These are phyloP conservation scores for Chironomus tentans DNA, from an alignment of 2,888 invertebrate species.

Conservation along the genomic window DNA sequence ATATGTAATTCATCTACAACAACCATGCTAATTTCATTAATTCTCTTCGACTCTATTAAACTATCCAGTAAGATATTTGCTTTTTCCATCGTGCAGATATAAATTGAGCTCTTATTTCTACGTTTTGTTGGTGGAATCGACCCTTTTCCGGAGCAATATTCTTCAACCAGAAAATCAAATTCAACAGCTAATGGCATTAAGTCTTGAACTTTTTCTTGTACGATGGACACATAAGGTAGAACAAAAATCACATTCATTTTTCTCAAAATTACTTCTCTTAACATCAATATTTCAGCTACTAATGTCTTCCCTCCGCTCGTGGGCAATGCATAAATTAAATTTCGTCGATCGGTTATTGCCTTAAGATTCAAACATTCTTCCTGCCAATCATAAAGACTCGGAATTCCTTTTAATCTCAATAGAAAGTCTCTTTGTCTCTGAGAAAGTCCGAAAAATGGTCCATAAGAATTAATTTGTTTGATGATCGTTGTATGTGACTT, in stretches of 20 bases:
- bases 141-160: conserved; percentile 90
- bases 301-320: conserved; percentile 97
- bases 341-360: conserved; percentile 61
- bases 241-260: conserved; percentile 80
- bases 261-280: conserved; percentile 71
- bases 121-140: conserved; percentile 68
- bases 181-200: conserved; percentile 80
- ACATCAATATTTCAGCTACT: conserved; percentile 90
- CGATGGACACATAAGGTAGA: conserved; percentile 90
- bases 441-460: conserved; percentile 73
- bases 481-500: not conserved
- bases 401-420: conserved; percentile 66
- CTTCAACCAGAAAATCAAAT: conserved; percentile 83
- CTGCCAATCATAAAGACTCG: conserved; percentile 88
- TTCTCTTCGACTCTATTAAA: conserved; percentile 65
- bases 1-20: conserved; percentile 90
- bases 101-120: conserved; percentile 66
- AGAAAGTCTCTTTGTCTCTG: conserved; percentile 59
- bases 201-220: conserved; percentile 80
- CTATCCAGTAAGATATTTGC: conserved; percentile 77
- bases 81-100: conserved; percentile 92
- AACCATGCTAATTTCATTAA: conserved; percentile 68
- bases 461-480: conserved; percentile 30
- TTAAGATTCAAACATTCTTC: conserved; percentile 75
- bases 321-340: conserved; percentile 86